Percentiles rank a stretch among this genome's conserved stretches.
Evolutionary conservation across 2,113 vertebrate genomes (phyloP).

Genomic region (Pterocles orientalis): DNA sequence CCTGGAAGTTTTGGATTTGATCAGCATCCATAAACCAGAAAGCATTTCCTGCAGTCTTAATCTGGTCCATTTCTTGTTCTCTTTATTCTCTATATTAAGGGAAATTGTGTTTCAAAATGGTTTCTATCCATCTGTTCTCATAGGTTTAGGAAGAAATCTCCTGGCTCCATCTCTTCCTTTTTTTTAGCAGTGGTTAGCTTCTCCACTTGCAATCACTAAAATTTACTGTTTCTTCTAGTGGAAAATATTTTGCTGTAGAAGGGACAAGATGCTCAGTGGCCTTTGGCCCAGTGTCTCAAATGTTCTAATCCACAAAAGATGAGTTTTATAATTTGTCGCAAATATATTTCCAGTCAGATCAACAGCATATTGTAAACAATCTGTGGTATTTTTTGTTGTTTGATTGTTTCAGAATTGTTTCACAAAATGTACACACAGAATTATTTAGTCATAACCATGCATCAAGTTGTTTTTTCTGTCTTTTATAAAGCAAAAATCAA

Average conservation of each 20-base stretch:
- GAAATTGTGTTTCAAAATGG: background rate
- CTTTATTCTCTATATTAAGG: background rate
- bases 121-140: background rate
- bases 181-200: background rate
- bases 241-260: background rate
- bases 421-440: background rate
- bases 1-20: background rate
- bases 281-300: background rate
- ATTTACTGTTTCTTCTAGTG: background rate
- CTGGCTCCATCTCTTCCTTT: background rate
- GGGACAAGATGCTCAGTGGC: background rate
- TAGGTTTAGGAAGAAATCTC: background rate
- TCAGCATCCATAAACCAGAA: background rate
- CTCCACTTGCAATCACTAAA: background rate
- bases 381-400: background rate
- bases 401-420: background rate
- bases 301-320: background rate
- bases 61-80: background rate
- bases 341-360: background rate
- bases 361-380: background rate
- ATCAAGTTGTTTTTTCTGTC: background rate
- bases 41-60: background rate
- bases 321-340: background rate
- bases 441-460: background rate
- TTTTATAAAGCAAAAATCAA: background rate